These are phyloP conservation scores for Cyprinodon variegatus DNA, from an alignment of 2,113 vertebrate genomes.

Conservation along the genomic window DNA sequence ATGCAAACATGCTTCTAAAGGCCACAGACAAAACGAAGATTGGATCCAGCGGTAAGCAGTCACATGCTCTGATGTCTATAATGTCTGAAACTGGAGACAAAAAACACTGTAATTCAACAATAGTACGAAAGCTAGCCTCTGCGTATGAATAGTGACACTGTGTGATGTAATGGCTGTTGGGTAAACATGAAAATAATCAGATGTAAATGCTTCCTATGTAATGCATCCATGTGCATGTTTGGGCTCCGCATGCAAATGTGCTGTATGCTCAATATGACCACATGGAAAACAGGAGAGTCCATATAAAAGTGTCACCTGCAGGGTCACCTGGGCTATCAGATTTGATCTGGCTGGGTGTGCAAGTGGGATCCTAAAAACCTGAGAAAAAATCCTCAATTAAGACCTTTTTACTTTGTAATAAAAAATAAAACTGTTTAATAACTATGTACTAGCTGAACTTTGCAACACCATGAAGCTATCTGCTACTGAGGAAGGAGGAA, in stretches of 20 bases:
- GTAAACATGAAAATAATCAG: conserved; percentile 20
- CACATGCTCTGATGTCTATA: conserved; percentile 2
- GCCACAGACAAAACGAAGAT: conserved; percentile 30
- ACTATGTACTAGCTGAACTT: too few relatives aligned
- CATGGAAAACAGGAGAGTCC: conserved; percentile 43
- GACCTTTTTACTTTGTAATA: too few relatives aligned
- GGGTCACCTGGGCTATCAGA: background rate
- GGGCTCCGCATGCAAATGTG: background rate
- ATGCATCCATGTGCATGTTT: conserved; percentile 15
- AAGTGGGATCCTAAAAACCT: too few relatives aligned
- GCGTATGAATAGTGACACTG: conserved; percentile 33
- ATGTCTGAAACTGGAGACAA: conserved; percentile 12
- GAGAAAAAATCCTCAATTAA: too few relatives aligned
- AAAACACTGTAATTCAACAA: conserved; percentile 15
- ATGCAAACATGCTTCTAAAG: background rate
- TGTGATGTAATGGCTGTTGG: conserved; percentile 23
- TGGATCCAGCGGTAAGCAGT: conserved; percentile 22
- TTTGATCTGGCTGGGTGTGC: background rate
- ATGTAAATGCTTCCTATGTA: conserved; percentile 51
- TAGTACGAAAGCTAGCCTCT: background rate
- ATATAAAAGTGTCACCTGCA: conserved; percentile 45
- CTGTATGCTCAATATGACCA: background rate
- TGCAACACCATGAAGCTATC: too few relatives aligned
- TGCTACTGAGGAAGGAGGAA: too few relatives aligned
- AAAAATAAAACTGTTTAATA: too few relatives aligned